phyloP scores from a whole-genome alignment of 2,888 invertebrate genomes.

The Polyploca ridens region DNA sequence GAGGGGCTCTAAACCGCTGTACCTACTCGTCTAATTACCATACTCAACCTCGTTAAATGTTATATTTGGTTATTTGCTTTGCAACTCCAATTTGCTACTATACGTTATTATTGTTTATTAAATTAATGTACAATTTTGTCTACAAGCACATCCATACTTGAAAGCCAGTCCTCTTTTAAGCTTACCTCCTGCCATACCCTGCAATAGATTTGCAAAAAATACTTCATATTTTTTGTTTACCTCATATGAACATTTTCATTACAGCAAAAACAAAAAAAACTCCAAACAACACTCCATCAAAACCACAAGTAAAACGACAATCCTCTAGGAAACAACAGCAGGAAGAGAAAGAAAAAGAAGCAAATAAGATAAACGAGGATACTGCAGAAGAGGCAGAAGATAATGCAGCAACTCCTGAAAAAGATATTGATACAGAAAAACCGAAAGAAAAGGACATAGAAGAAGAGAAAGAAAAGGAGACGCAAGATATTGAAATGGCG shows the following conservation, averaged over 20 bases:
- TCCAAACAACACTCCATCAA: slow-evolving; percentile 45
- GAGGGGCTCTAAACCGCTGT: no score
- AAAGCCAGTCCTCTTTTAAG: no score
- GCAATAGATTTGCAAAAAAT: no score
- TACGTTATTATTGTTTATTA: no score
- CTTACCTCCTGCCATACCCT: no score
- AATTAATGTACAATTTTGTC: no score
- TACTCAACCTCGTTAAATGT: no score
- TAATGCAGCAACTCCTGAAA: slow-evolving; percentile 26
- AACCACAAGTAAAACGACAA: slow-evolving; percentile 62
- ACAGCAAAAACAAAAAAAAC: slow-evolving; percentile 60
- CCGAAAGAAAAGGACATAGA: slow-evolving; percentile 19
- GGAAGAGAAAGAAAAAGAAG: slow-evolving; percentile 53
- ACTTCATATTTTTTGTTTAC: background rate
- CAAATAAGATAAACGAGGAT: slow-evolving; percentile 18
- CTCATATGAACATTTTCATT: slow-evolving; percentile 16
- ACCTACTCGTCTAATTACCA: no score
- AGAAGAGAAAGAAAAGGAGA: slow-evolving; percentile 11
- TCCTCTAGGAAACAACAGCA: slow-evolving; percentile 60
- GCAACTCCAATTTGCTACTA: no score
- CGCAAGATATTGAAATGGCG: slow-evolving; percentile 25
- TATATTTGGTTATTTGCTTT: no score
- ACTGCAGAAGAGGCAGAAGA: slow-evolving; percentile 25
- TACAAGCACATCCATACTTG: no score
- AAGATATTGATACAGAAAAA: slow-evolving; percentile 23